phyloP scores from a whole-genome alignment of 2,888 invertebrate species.

The Isoperla grammatica region DNA sequence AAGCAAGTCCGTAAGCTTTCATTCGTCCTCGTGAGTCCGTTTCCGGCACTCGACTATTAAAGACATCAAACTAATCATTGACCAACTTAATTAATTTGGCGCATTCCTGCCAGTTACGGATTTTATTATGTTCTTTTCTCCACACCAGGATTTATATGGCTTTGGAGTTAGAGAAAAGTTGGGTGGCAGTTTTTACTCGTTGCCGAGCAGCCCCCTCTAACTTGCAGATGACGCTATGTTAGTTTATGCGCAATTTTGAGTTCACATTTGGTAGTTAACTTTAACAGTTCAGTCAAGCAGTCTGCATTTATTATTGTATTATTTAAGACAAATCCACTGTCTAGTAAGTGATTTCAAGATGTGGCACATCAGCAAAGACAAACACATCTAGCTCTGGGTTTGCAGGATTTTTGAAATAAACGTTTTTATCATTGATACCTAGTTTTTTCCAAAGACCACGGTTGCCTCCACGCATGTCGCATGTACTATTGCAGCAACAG shows the following conservation, averaged over 20 bases:
- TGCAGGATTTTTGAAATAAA: background rate
- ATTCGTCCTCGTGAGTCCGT: background rate
- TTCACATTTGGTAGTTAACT: background rate
- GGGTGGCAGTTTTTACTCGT: background rate
- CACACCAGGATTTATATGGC: background rate
- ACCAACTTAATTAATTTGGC: background rate
- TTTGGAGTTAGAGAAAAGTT: background rate
- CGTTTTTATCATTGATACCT: background rate
- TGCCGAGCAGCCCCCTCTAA: background rate
- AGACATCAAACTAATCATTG: slow-evolving; percentile 1
- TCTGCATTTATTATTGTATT: background rate
- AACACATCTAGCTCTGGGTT: background rate
- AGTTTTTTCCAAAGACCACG: background rate
- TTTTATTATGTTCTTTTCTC: background rate
- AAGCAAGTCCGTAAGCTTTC: background rate
- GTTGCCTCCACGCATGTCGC: too few relatives aligned
- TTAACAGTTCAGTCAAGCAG: background rate
- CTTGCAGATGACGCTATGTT: background rate
- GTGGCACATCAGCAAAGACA: slow-evolving; percentile 1
- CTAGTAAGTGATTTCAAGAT: background rate
- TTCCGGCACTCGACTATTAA: background rate
- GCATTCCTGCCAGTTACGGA: background rate
- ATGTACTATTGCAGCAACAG: too few relatives aligned
- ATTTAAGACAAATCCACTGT: background rate
- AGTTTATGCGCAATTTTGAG: background rate